These are phyloP conservation scores for zebrafish (Danio rerio) DNA, from an alignment of 2,113 vertebrate genomes.

Conservation along the genomic window DNA sequence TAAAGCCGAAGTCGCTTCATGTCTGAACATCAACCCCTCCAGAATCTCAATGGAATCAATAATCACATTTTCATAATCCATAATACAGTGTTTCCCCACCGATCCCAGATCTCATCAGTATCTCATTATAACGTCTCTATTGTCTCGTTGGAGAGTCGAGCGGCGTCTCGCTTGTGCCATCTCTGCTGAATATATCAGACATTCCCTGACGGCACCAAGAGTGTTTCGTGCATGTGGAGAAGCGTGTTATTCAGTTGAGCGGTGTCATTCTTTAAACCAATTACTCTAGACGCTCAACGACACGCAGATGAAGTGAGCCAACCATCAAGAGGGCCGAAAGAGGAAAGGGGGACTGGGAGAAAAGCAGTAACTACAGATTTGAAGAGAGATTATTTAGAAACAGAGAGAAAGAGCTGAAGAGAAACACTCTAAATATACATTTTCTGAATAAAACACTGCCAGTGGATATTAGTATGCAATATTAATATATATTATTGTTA, in stretches of 20 bases:
- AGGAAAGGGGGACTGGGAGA: constrained; percentile 5
- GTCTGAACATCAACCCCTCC: constrained; percentile 21
- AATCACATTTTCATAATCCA: constrained; percentile 49
- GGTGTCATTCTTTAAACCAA: constrained; percentile 54
- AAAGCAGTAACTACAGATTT: constrained; percentile 30
- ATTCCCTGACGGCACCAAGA: constrained; percentile 34
- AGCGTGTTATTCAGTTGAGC: constrained; percentile 34
- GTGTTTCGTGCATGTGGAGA: constrained; percentile 21
- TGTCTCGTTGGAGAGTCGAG: constrained; percentile 45
- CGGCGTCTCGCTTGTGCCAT: constrained; percentile 20
- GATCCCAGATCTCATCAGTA: constrained; percentile 49
- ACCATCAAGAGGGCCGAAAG: constrained; percentile 34
- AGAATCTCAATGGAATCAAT: constrained; percentile 41
- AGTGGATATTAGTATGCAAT: too few species aligned
- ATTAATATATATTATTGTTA: too few species aligned
- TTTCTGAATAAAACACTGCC: too few species aligned
- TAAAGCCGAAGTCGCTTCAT: constrained; percentile 5
- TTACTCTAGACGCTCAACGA: constrained; percentile 39
- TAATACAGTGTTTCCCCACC: constrained; percentile 39
- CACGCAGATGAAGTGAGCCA: constrained; percentile 42
- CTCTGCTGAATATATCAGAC: constrained; percentile 40
- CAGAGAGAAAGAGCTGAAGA: constrained; percentile 3
- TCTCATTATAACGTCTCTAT: constrained; percentile 51
- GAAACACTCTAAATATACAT: neutral
- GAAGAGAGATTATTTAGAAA: constrained; percentile 29